Evolutionary conservation across 2,888 invertebrate genomes (phyloP).

Genomic region (Boloria selene): DNA sequence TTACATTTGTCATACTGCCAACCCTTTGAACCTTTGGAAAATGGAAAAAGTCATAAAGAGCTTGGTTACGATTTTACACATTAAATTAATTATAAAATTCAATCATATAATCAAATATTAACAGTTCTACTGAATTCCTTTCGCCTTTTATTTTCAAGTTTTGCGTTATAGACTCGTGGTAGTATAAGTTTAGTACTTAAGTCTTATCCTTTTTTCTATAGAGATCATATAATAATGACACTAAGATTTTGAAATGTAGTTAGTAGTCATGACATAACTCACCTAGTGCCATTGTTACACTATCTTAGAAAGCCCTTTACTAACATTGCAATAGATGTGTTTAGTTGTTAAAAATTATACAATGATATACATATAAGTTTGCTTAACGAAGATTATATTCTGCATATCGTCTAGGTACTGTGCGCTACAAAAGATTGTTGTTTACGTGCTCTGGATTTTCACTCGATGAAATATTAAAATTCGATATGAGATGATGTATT

Average conservation of each 20-base stretch:
- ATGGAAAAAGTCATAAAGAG: constrained; percentile 8
- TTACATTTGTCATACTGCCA: constrained; percentile 21
- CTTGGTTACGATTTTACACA: constrained; percentile 1
- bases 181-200: too few relatives aligned
- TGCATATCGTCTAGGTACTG: constrained; percentile 19
- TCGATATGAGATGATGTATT: constrained; percentile 20
- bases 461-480: constrained; percentile 28
- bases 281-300: too few relatives aligned
- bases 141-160: too few relatives aligned
- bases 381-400: constrained; percentile 9
- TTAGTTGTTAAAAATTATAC: constrained; percentile 22
- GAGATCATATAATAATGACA: too few relatives aligned
- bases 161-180: too few relatives aligned
- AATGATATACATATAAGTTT: background rate
- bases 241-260: too few relatives aligned
- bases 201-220: too few relatives aligned
- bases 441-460: constrained; percentile 17
- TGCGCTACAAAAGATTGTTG: constrained; percentile 23
- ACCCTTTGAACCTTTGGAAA: constrained; percentile 19
- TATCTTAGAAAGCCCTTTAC: background rate
- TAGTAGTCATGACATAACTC: too few relatives aligned
- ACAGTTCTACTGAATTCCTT: too few relatives aligned
- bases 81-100: constrained; percentile 3
- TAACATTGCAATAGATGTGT: background rate
- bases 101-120: background rate